Evolutionary conservation across 2,797 vertebrate species (phyloP).

Genomic region (Tarsius wallacei): DNA sequence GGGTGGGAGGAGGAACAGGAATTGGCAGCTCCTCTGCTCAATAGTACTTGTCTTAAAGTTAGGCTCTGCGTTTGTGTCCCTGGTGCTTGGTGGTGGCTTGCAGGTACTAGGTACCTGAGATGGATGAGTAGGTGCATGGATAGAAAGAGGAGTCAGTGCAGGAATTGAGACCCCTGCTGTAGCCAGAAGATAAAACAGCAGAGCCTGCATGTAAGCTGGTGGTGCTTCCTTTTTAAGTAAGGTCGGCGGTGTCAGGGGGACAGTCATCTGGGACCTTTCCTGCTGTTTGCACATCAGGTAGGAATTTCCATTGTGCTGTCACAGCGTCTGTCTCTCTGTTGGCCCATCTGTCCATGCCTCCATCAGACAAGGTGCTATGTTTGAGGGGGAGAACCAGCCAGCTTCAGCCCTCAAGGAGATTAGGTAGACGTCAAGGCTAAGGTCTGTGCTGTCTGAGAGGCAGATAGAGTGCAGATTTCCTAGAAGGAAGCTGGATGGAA

Average conservation of each 20-base stretch:
- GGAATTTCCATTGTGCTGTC: too few relatives aligned
- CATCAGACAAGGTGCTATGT: too few relatives aligned
- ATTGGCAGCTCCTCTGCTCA: neutral
- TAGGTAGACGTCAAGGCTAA: neutral
- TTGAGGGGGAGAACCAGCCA: neutral
- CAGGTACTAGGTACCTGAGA: too few relatives aligned
- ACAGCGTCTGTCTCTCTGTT: accelerated
- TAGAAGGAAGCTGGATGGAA: neutral
- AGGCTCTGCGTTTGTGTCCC: neutral
- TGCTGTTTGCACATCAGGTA: neutral
- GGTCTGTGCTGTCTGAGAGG: neutral
- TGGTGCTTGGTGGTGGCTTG: neutral
- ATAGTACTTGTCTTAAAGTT: neutral
- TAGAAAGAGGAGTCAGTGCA: neutral
- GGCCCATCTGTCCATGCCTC: neutral
- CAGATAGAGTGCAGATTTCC: neutral
- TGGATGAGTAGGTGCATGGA: neutral
- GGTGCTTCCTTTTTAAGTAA: neutral
- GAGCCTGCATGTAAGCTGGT: neutral
- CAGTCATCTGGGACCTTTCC: neutral
- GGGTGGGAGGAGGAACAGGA: too few relatives aligned
- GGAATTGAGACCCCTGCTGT: neutral
- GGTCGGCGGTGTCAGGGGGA: neutral
- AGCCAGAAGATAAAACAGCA: neutral
- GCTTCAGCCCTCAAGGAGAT: neutral